These are phyloP conservation scores for Notiomystis cincta DNA, from an alignment of 2,113 vertebrate species.

Conservation along the genomic window DNA sequence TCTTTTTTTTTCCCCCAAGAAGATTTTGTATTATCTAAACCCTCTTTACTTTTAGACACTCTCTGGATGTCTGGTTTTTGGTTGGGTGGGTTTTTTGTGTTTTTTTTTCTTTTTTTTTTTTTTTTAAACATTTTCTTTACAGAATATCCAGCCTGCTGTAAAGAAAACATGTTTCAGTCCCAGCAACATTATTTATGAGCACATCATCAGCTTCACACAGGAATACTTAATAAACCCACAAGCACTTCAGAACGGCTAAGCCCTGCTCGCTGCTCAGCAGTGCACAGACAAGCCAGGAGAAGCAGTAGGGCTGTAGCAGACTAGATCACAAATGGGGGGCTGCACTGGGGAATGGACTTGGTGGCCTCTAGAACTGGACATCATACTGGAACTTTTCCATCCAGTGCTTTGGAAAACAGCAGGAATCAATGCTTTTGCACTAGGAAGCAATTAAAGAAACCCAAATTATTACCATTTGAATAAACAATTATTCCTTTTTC, in stretches of 20 bases:
- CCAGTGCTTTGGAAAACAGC: constrained; percentile 59
- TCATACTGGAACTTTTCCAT: constrained; percentile 58
- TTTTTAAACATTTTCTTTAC: neutral
- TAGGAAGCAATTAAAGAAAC: constrained; percentile 73
- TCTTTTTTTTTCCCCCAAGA: neutral
- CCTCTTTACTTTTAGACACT: neutral
- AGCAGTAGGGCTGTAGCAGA: neutral
- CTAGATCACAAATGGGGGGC: neutral
- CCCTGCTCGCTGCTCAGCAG: neutral
- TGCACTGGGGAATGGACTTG: neutral
- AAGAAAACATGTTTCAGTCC: neutral
- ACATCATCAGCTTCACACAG: neutral
- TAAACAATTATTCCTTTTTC: constrained; percentile 68
- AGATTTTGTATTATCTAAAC: neutral
- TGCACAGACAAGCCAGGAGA: neutral
- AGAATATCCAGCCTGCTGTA: neutral
- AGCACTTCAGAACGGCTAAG: neutral
- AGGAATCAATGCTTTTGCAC: constrained; percentile 52
- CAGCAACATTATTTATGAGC: constrained; percentile 23
- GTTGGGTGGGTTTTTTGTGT: no score
- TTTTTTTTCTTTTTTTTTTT: neutral
- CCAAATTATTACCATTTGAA: constrained; percentile 73
- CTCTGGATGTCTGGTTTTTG: neutral
- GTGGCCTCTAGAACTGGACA: neutral
- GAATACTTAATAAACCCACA: neutral